A percentile compares a stretch with the other conserved stretches of the same genome.
Evolutionary conservation across 2,797 vertebrate species (phyloP).

Genomic region (Myotis myotis): DNA sequence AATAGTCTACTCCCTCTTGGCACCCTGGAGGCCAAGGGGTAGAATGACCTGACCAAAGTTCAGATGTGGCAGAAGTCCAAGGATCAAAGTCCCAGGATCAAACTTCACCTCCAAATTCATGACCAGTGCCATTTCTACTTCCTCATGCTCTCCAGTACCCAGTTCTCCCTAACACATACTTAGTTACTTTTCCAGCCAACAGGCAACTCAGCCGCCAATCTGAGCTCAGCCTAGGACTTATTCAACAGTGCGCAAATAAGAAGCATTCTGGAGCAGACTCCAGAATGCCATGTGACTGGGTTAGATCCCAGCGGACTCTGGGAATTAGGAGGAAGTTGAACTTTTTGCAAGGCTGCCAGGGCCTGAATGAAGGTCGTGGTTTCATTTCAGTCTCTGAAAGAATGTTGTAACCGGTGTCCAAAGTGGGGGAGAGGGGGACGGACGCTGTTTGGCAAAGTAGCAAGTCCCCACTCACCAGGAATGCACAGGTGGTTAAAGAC

Average conservation of each 20-base stretch:
- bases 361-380: background rate
- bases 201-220: background rate
- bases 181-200: background rate
- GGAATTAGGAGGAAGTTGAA: background rate
- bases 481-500: background rate
- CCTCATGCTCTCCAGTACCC: background rate
- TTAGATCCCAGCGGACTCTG: background rate
- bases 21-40: background rate
- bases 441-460: background rate
- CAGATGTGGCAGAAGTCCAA: background rate
- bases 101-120: background rate
- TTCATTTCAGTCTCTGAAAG: background rate
- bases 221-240: background rate
- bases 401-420: background rate
- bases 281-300: background rate
- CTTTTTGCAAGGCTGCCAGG: background rate
- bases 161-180: background rate
- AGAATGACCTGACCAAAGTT: background rate
- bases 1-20: background rate
- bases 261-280: background rate
- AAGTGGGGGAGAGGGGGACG: too few species aligned
- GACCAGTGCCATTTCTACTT: background rate
- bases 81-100: background rate
- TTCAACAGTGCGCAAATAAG: background rate
- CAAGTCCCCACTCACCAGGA: background rate